Conservation (phyloP, 1,140 invertebrate species). For the Bombus impatiens region DNA sequence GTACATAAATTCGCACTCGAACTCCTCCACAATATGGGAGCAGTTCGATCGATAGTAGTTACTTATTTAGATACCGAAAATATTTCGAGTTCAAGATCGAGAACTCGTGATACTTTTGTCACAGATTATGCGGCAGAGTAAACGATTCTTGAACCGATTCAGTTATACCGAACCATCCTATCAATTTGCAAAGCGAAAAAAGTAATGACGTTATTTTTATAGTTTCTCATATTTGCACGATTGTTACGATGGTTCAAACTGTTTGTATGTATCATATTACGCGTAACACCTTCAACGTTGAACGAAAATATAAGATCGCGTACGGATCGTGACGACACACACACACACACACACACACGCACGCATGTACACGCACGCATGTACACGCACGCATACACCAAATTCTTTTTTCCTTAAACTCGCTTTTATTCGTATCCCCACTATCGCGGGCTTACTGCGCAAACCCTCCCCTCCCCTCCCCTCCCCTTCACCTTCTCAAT, state of each 20-base stretch:
- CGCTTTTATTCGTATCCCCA: not conserved
- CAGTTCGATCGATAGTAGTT: slow-evolving; percentile 21
- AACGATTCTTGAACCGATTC: not conserved
- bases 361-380: rapidly evolving
- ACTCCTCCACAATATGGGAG: not conserved
- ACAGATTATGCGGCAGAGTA: not conserved
- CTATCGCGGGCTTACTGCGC: too few species aligned
- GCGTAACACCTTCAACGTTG: slow-evolving; percentile 1
- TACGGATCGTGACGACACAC: too few species aligned
- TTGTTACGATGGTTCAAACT: slow-evolving; percentile 71
- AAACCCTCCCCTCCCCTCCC: too few species aligned
- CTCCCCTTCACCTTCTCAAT: too few species aligned
- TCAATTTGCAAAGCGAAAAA: slow-evolving; percentile 63
- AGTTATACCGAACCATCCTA: slow-evolving; percentile 70
- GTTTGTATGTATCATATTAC: slow-evolving; percentile 43
- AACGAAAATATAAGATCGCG: not conserved
- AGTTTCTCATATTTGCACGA: slow-evolving; percentile 72
- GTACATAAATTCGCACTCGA: slow-evolving; percentile 28
- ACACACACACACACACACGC: rapidly evolving
- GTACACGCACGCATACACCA: not conserved
- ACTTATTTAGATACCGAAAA: slow-evolving; percentile 19
- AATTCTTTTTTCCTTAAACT: not conserved
- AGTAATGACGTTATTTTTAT: slow-evolving; percentile 80
- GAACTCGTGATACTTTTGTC: slow-evolving; percentile 18
- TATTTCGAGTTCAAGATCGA: slow-evolving; percentile 10